Evolutionary conservation across 1,140 invertebrate species (phyloP).

Genomic region (Drosophila biarmipes): DNA sequence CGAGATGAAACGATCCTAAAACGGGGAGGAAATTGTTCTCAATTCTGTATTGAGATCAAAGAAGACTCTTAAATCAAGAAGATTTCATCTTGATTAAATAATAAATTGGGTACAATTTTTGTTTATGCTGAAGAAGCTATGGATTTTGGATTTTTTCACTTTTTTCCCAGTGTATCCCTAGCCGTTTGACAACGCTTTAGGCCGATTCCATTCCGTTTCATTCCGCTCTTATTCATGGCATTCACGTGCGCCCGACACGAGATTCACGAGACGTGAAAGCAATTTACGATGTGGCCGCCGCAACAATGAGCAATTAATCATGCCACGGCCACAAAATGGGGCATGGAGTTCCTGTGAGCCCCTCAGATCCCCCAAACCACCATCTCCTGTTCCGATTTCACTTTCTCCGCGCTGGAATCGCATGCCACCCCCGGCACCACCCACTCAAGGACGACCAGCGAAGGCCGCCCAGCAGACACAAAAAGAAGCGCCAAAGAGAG

Average conservation of each 20-base stretch:
- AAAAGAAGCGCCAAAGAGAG: not conserved
- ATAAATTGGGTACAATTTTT: too few species aligned
- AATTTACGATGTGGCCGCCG: conserved; percentile 72
- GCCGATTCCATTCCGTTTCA: conserved; percentile 12
- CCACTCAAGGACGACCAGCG: conserved; percentile 42
- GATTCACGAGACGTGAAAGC: conserved; percentile 63
- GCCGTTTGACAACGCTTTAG: conserved; percentile 19
- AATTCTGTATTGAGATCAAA: too few species aligned
- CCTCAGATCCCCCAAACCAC: not conserved
- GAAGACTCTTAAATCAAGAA: too few species aligned
- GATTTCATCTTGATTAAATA: too few species aligned
- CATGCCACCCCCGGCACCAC: conserved; percentile 10
- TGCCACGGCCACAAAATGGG: conserved; percentile 44
- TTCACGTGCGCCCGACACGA: conserved; percentile 58
- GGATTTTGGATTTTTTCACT: not conserved
- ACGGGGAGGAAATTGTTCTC: too few species aligned
- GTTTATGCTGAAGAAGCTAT: too few species aligned
- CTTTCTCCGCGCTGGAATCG: not conserved
- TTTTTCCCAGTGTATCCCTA: conserved; percentile 8
- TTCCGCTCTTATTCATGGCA: conserved; percentile 51
- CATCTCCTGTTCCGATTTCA: conserved; percentile 35
- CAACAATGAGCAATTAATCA: conserved; percentile 79
- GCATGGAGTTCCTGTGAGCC: conserved; percentile 8
- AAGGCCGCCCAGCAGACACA: conserved; percentile 40
- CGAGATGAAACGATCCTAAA: too few species aligned